Evolutionary conservation across 2,113 vertebrate species (phyloP).

Genomic region (Notarius quadriscutis): DNA sequence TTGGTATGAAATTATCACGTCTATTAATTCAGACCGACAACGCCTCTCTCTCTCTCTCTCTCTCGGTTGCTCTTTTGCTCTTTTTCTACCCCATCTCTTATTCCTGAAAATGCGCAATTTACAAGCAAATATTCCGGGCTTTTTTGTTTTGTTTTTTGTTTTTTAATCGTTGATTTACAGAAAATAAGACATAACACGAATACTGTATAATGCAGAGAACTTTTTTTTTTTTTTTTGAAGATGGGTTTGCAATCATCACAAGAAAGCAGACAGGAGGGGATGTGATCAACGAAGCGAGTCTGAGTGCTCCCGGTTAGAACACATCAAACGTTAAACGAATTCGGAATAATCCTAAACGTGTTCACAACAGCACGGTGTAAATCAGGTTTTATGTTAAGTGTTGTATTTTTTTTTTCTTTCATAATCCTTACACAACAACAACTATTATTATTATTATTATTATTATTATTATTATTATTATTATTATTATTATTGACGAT

Average conservation of each 20-base stretch:
- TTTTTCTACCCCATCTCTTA: conserved; percentile 67
- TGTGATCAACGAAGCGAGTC: conserved; percentile 62
- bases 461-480: no score
- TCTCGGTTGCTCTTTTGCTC: conserved; percentile 31
- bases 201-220: conserved; percentile 46
- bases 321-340: neutral
- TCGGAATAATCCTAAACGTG: neutral
- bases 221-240: conserved; percentile 51
- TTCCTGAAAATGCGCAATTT: conserved; percentile 82
- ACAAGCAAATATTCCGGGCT: conserved; percentile 75
- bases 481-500: neutral
- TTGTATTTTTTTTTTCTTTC: neutral
- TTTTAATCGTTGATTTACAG: conserved; percentile 65
- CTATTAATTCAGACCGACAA: conserved; percentile 96
- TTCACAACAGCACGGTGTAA: neutral
- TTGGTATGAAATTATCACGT: conserved; percentile 97
- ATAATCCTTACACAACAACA: neutral
- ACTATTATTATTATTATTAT: no score
- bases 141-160: conserved; percentile 18
- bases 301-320: neutral
- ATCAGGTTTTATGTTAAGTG: neutral
- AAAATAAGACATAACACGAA: conserved; percentile 53
- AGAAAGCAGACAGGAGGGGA: conserved; percentile 46
- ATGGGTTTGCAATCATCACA: conserved; percentile 62
- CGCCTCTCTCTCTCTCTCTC: conserved; percentile 42